These are phyloP conservation scores for Rhamnusium bicolor DNA, from an alignment of 2,888 invertebrate species.

Conservation along the genomic window DNA sequence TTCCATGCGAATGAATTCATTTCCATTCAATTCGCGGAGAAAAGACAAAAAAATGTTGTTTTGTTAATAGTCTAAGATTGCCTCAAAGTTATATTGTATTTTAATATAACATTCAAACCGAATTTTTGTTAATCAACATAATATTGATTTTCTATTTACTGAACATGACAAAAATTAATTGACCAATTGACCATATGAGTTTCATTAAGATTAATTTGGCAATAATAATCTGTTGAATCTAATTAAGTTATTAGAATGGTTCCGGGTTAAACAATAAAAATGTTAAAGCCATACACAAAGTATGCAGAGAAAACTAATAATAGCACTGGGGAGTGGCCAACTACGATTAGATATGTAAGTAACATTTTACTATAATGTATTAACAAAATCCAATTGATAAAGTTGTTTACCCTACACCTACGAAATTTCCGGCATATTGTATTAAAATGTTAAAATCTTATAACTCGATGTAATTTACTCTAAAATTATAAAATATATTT, in stretches of 20 bases:
- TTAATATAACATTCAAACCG: not conserved
- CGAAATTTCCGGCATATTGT: too few species aligned
- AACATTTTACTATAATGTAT: too few species aligned
- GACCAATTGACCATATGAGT: not conserved
- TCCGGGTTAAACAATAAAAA: not conserved
- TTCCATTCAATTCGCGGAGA: too few species aligned
- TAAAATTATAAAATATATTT: too few species aligned
- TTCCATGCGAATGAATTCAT: not conserved
- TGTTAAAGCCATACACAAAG: not conserved
- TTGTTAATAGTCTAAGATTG: not conserved
- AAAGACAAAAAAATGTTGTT: not conserved
- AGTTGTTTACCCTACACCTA: too few species aligned
- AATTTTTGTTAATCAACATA: not conserved
- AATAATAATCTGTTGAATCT: not conserved
- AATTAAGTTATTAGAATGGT: not conserved
- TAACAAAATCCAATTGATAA: too few species aligned
- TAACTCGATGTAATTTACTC: too few species aligned
- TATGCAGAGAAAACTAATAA: not conserved
- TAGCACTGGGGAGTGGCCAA: not conserved
- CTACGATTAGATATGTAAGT: too few species aligned
- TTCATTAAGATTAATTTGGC: not conserved
- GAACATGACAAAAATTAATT: not conserved
- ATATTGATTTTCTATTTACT: not conserved
- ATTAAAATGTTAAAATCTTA: too few species aligned
- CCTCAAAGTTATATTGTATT: not conserved